phyloP scores from a whole-genome alignment of 2,888 invertebrate genomes.

The Allolobophora icterica region DNA sequence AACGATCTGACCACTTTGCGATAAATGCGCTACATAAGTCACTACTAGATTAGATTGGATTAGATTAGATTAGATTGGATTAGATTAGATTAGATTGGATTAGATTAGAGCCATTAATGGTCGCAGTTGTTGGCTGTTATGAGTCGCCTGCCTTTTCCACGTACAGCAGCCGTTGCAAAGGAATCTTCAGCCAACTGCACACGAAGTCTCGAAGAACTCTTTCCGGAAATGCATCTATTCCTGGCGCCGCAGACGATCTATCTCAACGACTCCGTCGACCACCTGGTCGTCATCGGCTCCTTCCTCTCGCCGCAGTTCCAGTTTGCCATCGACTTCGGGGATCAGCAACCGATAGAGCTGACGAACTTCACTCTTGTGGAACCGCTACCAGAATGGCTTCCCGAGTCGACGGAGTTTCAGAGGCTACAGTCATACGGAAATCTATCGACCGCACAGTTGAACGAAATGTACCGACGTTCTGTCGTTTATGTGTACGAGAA shows the following conservation, averaged over 20 bases:
- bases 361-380: background rate
- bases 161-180: background rate
- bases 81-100: too few relatives aligned
- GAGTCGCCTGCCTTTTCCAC: background rate
- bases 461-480: background rate
- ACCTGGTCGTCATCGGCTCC: background rate
- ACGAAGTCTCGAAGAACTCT: background rate
- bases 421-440: background rate
- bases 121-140: too few relatives aligned
- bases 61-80: too few relatives aligned
- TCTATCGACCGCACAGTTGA: background rate
- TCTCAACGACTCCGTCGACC: background rate
- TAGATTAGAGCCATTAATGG: too few relatives aligned
- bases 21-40: too few relatives aligned
- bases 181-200: background rate
- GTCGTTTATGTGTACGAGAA: background rate
- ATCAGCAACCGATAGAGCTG: background rate
- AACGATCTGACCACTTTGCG: too few relatives aligned
- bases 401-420: background rate
- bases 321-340: background rate
- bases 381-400: background rate
- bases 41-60: too few relatives aligned
- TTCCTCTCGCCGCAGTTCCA: background rate
- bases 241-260: background rate
- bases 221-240: background rate